These are phyloP conservation scores for Xiphias gladius DNA, from an alignment of 2,113 vertebrate species.

Conservation along the genomic window DNA sequence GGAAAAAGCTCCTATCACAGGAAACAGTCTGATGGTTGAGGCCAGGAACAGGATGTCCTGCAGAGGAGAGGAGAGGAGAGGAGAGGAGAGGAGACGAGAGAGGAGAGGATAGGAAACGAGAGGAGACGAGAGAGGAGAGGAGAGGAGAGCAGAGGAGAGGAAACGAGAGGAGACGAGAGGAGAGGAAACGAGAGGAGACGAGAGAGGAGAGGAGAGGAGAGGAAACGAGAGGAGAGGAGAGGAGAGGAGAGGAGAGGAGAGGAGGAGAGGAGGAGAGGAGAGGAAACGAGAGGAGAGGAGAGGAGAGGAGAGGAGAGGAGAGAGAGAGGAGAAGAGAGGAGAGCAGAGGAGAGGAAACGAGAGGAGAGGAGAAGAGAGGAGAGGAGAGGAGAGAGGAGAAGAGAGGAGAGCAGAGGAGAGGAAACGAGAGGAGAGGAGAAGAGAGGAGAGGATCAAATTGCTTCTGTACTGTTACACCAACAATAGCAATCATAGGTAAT, in stretches of 20 bases:
- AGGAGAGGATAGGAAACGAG: too few relatives aligned
- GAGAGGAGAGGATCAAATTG: too few relatives aligned
- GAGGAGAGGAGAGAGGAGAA: background rate
- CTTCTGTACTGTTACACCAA: too few relatives aligned
- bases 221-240: background rate
- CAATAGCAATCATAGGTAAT: too few relatives aligned
- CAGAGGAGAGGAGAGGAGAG: background rate
- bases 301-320: background rate
- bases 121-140: background rate
- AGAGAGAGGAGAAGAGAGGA: background rate
- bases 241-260: background rate
- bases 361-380: background rate
- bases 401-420: background rate
- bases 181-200: background rate
- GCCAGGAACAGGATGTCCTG: slow-evolving; percentile 56
- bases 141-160: background rate
- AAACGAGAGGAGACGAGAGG: background rate
- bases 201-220: background rate
- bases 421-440: background rate
- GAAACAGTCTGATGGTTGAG: slow-evolving; percentile 48
- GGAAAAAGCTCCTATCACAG: slow-evolving; percentile 47
- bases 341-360: background rate
- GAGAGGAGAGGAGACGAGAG: background rate
- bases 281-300: background rate
- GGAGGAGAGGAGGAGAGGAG: background rate